Evolutionary conservation across 37 sponge, comb jelly and placozoan genomes (phyloP), one percentile per base, ranked within the genome.

Genomic region (Geodia barretti): DNA sequence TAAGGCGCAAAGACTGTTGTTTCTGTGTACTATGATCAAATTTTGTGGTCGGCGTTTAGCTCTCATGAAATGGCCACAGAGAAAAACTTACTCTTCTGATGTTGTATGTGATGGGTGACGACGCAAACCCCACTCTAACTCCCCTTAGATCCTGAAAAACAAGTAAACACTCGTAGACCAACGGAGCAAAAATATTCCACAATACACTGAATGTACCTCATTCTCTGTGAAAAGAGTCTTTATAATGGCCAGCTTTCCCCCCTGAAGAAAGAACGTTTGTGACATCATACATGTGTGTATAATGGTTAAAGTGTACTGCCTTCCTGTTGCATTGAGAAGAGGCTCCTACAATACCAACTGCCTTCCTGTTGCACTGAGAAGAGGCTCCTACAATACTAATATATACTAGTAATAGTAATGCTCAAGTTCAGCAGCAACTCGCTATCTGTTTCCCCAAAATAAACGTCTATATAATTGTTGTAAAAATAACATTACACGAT

Each of bases 151-250:
- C 68, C 68, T 68, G 34, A 7, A 47, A 17, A 14, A 17, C 11
- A 47, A 17, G 54, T 17, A 3, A 25, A 32, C 7, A 19, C 65
- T 29, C 65, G 11, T 20, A 58, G 19, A 64, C 25, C 65, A 64
- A 14, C 65, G 5, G 29, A 23, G 5, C 8, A 64, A 19, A n/a
- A 29, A 64, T 29, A 26, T 5, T 64, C n/a, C 43, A 40, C 25
- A 26, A 24, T 7, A 23, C 19, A 37, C 33, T 54, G n/a, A 33
- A 78, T 70, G 23, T 24, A 79, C 80, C 59, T 24, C 8, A 71
- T 63, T 70, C 38, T 60, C 81, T 17, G 36, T 47, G 41, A 81
- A 81, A 4, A 81, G 62, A 29, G 31, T 54, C 62, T 60, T 81
- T 54, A 81, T 72, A 17, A 72, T 4, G 8, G 24, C 25, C 62